These are phyloP conservation scores for Apus apus DNA, from an alignment of 2,113 vertebrate genomes.

Conservation along the genomic window DNA sequence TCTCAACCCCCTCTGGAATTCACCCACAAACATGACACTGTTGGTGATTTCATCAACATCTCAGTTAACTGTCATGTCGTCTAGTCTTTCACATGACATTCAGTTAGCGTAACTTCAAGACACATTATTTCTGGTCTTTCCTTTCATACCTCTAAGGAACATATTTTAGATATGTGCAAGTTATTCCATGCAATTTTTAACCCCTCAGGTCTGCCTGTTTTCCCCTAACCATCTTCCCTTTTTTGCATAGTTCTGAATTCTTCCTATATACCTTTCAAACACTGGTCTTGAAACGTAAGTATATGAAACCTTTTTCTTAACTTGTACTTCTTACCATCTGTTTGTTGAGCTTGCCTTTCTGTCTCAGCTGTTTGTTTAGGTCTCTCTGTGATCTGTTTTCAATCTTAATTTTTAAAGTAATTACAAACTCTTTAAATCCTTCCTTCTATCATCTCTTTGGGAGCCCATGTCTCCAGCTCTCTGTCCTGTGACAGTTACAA, in stretches of 20 bases:
- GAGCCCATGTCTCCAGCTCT: background rate
- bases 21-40: background rate
- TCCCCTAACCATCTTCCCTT: background rate
- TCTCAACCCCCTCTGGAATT: background rate
- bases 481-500: background rate
- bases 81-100: background rate
- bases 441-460: background rate
- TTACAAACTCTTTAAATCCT: background rate
- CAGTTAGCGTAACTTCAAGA: background rate
- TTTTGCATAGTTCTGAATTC: background rate
- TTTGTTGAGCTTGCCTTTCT: background rate
- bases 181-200: background rate
- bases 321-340: background rate
- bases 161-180: background rate
- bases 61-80: background rate
- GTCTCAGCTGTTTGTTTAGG: background rate
- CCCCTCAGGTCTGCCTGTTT: background rate
- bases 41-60: background rate
- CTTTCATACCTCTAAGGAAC: background rate
- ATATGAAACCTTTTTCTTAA: background rate
- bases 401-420: background rate
- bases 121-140: background rate
- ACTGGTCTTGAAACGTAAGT: background rate
- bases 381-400: background rate
- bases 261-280: background rate